A percentile compares a stretch with the other conserved stretches of the same genome.
Conservation (phyloP, 2,888 invertebrate species). For the Lypha dubia region DNA sequence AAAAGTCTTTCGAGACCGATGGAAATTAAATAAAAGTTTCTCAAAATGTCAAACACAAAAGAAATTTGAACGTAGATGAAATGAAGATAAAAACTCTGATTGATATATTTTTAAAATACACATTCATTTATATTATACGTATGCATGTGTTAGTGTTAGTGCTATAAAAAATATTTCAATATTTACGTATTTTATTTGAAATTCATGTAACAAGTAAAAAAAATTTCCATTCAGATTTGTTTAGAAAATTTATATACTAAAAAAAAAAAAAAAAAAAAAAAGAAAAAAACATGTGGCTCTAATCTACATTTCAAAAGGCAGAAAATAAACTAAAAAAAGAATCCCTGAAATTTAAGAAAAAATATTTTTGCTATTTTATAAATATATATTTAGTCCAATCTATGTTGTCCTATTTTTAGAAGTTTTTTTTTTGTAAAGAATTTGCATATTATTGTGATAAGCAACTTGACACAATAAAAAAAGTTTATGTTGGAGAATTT, state of each 20-base stretch:
- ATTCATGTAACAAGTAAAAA: neutral
- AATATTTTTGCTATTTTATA: slow-evolving; percentile 17
- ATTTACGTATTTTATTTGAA: too few species aligned
- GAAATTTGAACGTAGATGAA: too few species aligned
- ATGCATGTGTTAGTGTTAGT: too few species aligned
- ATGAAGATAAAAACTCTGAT: too few species aligned
- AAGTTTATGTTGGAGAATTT: neutral
- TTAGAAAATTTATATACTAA: neutral
- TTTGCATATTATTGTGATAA: slow-evolving; percentile 50
- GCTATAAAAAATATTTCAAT: too few species aligned
- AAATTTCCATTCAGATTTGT: neutral
- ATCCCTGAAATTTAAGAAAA: slow-evolving; percentile 12
- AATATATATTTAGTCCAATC: neutral
- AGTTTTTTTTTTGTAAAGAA: neutral
- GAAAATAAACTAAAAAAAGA: slow-evolving; percentile 9
- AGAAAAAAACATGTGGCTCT: slow-evolving; percentile 43
- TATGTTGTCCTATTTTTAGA: slow-evolving; percentile 5
- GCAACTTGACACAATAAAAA: slow-evolving; percentile 26
- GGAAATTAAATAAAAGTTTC: too few species aligned
- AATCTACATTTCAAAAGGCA: slow-evolving; percentile 39
- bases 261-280: neutral
- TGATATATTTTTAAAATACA: too few species aligned
- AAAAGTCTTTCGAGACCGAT: too few species aligned
- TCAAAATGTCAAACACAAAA: too few species aligned
- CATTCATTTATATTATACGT: too few species aligned